Conservation (phyloP, 35 echinoderm and acorn worm species). For the Apostichopus californicus region DNA sequence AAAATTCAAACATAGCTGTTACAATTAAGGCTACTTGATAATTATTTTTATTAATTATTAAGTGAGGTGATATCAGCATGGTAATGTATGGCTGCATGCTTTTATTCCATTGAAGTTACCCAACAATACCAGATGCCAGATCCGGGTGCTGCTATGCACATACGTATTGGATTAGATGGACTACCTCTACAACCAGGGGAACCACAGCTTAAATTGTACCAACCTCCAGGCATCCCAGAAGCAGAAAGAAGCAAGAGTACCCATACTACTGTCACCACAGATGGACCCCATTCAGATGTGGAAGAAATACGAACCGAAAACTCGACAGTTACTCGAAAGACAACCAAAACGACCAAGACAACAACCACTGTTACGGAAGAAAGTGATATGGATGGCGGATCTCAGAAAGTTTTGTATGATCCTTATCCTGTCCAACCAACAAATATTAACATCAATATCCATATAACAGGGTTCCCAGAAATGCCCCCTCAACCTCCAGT, state of each 20-base stretch:
- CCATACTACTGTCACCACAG: constrained; percentile 58
- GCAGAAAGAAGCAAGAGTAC: not conserved
- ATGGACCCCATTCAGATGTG: constrained; percentile 79
- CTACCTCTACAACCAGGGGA: constrained; percentile 13
- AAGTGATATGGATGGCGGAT: constrained; percentile 65
- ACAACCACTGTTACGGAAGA: constrained; percentile 96
- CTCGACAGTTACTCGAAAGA: constrained; percentile 61
- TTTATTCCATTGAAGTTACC: constrained; percentile 15
- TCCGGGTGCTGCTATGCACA: constrained; percentile 61
- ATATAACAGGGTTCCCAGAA: constrained; percentile 77
- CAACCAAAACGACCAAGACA: constrained; percentile 79
- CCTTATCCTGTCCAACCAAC: constrained; percentile 36
- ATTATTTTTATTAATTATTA: too few relatives aligned
- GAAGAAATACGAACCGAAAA: constrained; percentile 65
- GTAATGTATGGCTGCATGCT: too few relatives aligned
- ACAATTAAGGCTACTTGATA: too few relatives aligned
- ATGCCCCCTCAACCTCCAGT: constrained; percentile 74
- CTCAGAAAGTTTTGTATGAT: constrained; percentile 4
- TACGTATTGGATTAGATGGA: constrained; percentile 61
- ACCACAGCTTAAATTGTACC: not conserved
- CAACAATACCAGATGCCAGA: constrained; percentile 64
- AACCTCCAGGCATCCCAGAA: not conserved
- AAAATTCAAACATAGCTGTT: too few relatives aligned
- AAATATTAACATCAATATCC: constrained; percentile 83
- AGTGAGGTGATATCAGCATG: too few relatives aligned